Percentiles rank a stretch among this genome's conserved stretches.
phyloP scores from a whole-genome alignment of 2,797 vertebrate species.

The Okamejei kenojei region DNA sequence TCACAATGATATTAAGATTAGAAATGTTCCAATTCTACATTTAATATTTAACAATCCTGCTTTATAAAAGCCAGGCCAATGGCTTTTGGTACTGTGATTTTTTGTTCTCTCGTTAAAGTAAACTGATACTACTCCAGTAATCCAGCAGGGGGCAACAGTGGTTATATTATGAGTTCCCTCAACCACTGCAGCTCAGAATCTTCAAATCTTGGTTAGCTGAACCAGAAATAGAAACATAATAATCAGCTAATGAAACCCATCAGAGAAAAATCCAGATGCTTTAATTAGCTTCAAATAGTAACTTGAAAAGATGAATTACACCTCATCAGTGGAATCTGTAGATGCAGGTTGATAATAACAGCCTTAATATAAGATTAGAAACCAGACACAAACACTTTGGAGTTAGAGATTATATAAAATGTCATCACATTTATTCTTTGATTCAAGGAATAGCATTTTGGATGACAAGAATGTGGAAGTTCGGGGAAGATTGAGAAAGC shows the following conservation, averaged over 20 bases:
- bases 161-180: not conserved
- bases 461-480: not conserved
- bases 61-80: not conserved
- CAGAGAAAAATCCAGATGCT: not conserved
- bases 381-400: not conserved
- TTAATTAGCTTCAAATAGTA: not conserved
- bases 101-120: not conserved
- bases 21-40: not conserved
- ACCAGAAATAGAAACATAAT: conserved; percentile 1
- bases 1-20: not conserved
- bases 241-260: not conserved
- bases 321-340: not conserved
- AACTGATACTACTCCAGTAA: not conserved
- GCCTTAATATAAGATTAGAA: not conserved
- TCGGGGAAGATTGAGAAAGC: not conserved
- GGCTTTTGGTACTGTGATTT: not conserved
- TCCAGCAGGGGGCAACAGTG: conserved; percentile 16
- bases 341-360: not conserved
- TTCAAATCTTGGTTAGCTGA: not conserved
- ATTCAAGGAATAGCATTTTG: not conserved
- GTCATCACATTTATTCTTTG: not conserved
- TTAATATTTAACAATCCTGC: not conserved
- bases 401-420: not conserved
- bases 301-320: not conserved
- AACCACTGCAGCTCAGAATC: not conserved